Conservation (phyloP, 2,888 invertebrate genomes). For the Sarcophaga subvicina region DNA sequence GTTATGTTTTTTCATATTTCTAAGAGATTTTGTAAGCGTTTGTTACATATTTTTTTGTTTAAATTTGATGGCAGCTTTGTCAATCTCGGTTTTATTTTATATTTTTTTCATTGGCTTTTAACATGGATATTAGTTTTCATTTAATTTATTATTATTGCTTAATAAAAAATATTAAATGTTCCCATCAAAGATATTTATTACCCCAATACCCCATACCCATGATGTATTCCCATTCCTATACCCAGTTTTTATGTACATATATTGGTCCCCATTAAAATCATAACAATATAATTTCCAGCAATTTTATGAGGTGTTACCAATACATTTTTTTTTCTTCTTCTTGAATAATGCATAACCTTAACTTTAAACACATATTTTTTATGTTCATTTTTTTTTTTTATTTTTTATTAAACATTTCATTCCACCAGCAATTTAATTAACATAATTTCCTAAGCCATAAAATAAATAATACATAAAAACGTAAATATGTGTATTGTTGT, state of each 20-base stretch:
- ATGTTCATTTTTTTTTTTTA: not conserved
- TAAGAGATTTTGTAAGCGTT: too few species aligned
- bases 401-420: conserved; percentile 9
- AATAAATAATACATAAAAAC: conserved; percentile 1
- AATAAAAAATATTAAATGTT: too few species aligned
- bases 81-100: too few species aligned
- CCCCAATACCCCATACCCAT: not conserved
- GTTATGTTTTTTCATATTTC: too few species aligned
- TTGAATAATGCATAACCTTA: not conserved
- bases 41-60: too few species aligned
- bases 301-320: conserved; percentile 7
- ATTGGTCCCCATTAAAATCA: conserved; percentile 1
- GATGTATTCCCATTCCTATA: not conserved
- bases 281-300: not conserved
- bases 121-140: too few species aligned
- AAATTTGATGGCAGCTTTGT: too few species aligned
- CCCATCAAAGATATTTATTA: not conserved
- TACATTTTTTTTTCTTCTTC: not conserved
- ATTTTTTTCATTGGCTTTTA: too few species aligned
- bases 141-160: too few species aligned
- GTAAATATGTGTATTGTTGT: not conserved
- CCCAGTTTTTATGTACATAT: not conserved
- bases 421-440: conserved; percentile 52
- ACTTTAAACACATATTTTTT: not conserved
- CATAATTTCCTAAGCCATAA: conserved; percentile 58